A percentile compares a stretch with the other conserved stretches of the same genome.
Conservation (phyloP, 2,113 vertebrate genomes). For the Pionites leucogaster region DNA sequence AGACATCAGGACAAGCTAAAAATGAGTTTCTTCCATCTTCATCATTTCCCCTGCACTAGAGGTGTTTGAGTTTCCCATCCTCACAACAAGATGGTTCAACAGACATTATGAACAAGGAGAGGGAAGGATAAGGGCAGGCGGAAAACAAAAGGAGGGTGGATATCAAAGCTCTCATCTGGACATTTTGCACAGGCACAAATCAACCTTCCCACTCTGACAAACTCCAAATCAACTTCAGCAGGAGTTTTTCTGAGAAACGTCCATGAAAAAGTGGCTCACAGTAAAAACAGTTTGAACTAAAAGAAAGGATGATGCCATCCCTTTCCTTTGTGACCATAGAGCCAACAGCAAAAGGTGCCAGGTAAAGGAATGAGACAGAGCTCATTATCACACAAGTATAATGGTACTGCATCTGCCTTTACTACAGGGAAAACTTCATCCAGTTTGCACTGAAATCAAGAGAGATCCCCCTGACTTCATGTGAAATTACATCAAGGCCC, state of each 20-base stretch:
- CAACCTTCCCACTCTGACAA: background rate
- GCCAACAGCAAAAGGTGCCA: fast-evolving
- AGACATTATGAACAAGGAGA: background rate
- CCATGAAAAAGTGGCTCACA: background rate
- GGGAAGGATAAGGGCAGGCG: background rate
- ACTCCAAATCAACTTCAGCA: background rate
- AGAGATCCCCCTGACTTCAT: background rate
- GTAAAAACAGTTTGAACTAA: background rate
- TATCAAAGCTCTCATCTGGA: background rate
- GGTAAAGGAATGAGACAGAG: background rate
- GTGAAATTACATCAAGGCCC: background rate
- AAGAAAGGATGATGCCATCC: background rate
- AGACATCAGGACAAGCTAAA: background rate
- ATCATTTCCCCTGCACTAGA: background rate
- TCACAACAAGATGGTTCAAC: background rate
- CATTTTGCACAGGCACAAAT: background rate
- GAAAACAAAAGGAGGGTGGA: background rate
- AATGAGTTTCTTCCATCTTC: background rate
- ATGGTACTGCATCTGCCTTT: fast-evolving
- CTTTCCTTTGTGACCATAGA: background rate
- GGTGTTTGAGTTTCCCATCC: background rate
- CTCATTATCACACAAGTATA: fast-evolving
- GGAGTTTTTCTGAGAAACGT: background rate
- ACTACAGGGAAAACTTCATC: background rate
- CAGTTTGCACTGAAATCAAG: background rate